These are phyloP conservation scores for Schrankia costaestrigalis DNA, from an alignment of 2,888 invertebrate species.

Conservation along the genomic window DNA sequence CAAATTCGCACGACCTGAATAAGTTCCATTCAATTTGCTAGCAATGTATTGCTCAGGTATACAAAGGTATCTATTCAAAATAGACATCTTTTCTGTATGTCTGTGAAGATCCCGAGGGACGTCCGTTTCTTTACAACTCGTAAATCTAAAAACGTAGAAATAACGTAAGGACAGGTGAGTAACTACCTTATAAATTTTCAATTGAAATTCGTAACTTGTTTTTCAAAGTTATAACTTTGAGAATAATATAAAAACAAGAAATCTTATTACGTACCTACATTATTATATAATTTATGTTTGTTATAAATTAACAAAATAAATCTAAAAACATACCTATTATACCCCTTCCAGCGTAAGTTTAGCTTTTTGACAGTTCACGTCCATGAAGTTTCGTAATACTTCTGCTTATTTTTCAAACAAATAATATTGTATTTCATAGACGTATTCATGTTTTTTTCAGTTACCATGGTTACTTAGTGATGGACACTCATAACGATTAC, in stretches of 20 bases:
- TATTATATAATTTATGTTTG: no score
- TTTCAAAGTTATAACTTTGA: conserved; percentile 10
- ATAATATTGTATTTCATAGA: no score
- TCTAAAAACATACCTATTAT: no score
- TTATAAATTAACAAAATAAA: no score
- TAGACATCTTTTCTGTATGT: conserved; percentile 31
- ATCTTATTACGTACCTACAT: no score
- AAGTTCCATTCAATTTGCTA: conserved; percentile 20
- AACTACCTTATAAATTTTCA: conserved; percentile 19
- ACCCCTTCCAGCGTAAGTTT: no score
- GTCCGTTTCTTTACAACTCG: conserved; percentile 24
- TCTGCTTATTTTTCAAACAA: no score
- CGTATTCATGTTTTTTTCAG: no score
- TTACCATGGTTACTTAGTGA: no score
- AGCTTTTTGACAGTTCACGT: no score
- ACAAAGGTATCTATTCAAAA: conserved; percentile 36
- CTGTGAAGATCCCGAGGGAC: conserved; percentile 28
- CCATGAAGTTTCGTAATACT: no score
- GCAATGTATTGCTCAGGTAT: conserved; percentile 26
- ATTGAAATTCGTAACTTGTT: conserved; percentile 14
- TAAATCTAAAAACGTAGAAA: conserved; percentile 25
- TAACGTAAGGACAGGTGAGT: conserved; percentile 13
- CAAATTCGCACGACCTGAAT: conserved; percentile 2
- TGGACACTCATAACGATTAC: no score
- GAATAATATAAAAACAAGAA: conserved; percentile 1